Evolutionary conservation across 2,888 invertebrate species (phyloP).

Genomic region (Punctoribates punctum): DNA sequence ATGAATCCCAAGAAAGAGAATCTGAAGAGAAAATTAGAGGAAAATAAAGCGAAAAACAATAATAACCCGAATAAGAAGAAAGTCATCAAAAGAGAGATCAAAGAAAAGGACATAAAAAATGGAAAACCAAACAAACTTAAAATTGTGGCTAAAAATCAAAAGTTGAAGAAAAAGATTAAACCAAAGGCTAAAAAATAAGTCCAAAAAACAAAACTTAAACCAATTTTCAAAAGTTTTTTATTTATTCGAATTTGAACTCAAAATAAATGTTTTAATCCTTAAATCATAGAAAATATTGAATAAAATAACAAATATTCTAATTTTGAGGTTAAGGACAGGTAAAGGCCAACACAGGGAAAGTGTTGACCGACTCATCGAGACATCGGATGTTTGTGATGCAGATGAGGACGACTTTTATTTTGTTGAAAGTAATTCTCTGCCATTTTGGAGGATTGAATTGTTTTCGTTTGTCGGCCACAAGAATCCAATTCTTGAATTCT

Average conservation of each 20-base stretch:
- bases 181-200: no score
- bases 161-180: no score
- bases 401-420: slow-evolving; percentile 3
- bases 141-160: no score
- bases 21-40: not conserved
- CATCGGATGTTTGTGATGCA: slow-evolving; percentile 20
- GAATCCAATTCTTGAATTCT: not conserved
- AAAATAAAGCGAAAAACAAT: not conserved
- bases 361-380: slow-evolving; percentile 7
- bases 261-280: not conserved
- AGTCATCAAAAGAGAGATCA: no score
- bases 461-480: slow-evolving; percentile 3
- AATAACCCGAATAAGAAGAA: no score
- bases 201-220: no score
- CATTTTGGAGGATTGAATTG: slow-evolving; percentile 3
- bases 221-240: no score
- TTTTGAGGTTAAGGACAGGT: slow-evolving; percentile 5
- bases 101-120: no score
- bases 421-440: slow-evolving; percentile 10
- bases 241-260: not conserved
- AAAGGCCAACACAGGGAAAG: not conserved
- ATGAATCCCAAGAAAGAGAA: not conserved
- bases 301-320: not conserved
- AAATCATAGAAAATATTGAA: not conserved
- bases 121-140: no score